phyloP scores from a whole-genome alignment of 2,113 vertebrate genomes.

The Larimichthys polyactis region DNA sequence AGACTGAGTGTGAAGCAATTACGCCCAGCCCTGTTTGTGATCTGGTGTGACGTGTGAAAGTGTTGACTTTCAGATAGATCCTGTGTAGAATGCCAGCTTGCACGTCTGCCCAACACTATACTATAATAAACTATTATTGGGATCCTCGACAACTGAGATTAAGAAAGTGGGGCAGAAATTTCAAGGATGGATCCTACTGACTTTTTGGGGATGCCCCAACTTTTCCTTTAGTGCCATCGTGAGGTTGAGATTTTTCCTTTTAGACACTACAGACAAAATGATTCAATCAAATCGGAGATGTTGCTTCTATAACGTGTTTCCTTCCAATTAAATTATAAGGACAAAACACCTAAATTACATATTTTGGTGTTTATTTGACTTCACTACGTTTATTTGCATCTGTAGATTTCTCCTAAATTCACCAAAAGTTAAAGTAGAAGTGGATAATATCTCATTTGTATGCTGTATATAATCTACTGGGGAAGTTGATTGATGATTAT shows the following conservation, averaged over 20 bases:
- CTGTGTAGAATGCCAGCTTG: background rate
- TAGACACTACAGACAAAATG: too few species aligned
- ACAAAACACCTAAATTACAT: too few species aligned
- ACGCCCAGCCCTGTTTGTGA: background rate
- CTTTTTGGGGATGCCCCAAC: background rate
- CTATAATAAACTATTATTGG: background rate
- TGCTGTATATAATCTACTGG: too few species aligned
- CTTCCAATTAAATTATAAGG: too few species aligned
- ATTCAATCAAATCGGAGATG: too few species aligned
- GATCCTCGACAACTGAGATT: background rate
- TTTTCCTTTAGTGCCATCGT: background rate
- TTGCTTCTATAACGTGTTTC: too few species aligned
- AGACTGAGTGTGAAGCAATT: background rate
- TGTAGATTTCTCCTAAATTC: too few species aligned
- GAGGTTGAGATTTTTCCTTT: background rate
- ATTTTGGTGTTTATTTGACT: too few species aligned
- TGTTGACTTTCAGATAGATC: constrained; percentile 28
- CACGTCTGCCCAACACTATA: background rate
- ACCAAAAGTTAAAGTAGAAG: too few species aligned
- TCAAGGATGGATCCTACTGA: background rate
- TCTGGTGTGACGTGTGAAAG: constrained; percentile 5
- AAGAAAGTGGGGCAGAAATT: background rate
- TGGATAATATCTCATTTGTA: too few species aligned
- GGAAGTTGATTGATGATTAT: too few species aligned
- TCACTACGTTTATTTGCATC: too few species aligned